These are phyloP conservation scores for Acanthurus lineatus DNA, from an alignment of 2,797 vertebrate genomes.

Conservation along the genomic window DNA sequence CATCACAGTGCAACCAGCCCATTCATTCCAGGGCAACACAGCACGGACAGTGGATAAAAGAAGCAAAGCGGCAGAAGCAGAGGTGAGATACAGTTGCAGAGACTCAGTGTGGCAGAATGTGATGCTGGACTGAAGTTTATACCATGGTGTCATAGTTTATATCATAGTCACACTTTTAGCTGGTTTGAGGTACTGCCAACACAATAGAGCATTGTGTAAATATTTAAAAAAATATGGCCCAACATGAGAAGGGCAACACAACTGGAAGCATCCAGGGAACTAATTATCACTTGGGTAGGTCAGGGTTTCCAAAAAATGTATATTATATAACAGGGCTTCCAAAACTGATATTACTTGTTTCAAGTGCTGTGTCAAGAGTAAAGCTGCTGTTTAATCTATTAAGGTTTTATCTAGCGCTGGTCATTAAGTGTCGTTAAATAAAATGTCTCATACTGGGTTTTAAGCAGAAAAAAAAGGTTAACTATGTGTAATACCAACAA, in stretches of 20 bases:
- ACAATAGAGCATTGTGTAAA: background rate
- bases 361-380: background rate
- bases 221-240: background rate
- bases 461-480: no score
- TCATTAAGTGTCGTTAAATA: no score
- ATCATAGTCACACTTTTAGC: no score
- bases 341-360: background rate
- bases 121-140: slow-evolving; percentile 29
- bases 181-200: background rate
- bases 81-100: slow-evolving; percentile 43
- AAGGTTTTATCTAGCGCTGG: no score
- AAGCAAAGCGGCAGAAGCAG: slow-evolving; percentile 69
- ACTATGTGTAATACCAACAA: no score
- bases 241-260: slow-evolving; percentile 12
- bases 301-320: background rate
- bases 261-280: background rate
- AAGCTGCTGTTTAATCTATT: background rate
- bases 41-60: slow-evolving; percentile 40
- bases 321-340: background rate
- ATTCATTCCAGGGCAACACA: slow-evolving; percentile 63
- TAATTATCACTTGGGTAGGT: background rate
- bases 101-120: slow-evolving; percentile 67
- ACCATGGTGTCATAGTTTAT: background rate
- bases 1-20: slow-evolving; percentile 40
- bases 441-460: no score